These are phyloP conservation scores for Cydia fagiglandana DNA, from an alignment of 1,140 invertebrate species.

Conservation along the genomic window DNA sequence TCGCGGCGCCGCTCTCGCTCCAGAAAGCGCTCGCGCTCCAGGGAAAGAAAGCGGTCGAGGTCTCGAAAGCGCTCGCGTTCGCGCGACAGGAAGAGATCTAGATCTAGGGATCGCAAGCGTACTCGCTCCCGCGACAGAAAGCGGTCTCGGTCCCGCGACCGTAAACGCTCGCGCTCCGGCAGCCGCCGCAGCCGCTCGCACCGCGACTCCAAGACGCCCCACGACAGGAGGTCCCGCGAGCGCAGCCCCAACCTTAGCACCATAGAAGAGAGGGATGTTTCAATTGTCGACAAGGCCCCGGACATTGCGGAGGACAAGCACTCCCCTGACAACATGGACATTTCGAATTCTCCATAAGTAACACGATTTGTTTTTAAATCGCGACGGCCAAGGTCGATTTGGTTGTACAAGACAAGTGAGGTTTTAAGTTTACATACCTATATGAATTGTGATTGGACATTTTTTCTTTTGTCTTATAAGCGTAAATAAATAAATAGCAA, in stretches of 20 bases:
- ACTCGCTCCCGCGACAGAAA: conserved; percentile 68
- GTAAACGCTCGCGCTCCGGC: conserved; percentile 67
- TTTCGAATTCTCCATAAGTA: conserved; percentile 78
- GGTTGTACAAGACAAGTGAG: background rate
- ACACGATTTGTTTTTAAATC: conserved; percentile 43
- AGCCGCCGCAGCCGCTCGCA: conserved; percentile 63
- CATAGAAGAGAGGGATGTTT: conserved; percentile 56
- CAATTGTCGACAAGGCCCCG: conserved; percentile 50
- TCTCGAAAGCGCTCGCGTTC: conserved; percentile 74
- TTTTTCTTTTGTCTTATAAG: conserved; percentile 15
- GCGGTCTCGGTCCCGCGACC: conserved; percentile 69
- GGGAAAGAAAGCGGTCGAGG: conserved; percentile 66
- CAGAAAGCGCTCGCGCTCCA: conserved; percentile 65
- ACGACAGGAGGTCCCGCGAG: conserved; percentile 67
- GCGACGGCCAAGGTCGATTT: background rate
- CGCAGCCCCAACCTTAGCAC: conserved; percentile 58
- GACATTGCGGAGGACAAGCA: conserved; percentile 68
- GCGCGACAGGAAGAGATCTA: conserved; percentile 67
- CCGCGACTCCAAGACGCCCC: conserved; percentile 67
- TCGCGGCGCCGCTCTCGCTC: conserved; percentile 62
- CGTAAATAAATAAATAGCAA: conserved; percentile 6
- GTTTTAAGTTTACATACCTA: background rate
- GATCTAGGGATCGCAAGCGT: conserved; percentile 67
- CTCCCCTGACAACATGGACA: conserved; percentile 78
- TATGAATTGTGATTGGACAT: background rate